Percentiles rank a stretch among this genome's conserved stretches.
phyloP scores from a whole-genome alignment of 2,888 invertebrate genomes.

The Morinoia aosen region DNA sequence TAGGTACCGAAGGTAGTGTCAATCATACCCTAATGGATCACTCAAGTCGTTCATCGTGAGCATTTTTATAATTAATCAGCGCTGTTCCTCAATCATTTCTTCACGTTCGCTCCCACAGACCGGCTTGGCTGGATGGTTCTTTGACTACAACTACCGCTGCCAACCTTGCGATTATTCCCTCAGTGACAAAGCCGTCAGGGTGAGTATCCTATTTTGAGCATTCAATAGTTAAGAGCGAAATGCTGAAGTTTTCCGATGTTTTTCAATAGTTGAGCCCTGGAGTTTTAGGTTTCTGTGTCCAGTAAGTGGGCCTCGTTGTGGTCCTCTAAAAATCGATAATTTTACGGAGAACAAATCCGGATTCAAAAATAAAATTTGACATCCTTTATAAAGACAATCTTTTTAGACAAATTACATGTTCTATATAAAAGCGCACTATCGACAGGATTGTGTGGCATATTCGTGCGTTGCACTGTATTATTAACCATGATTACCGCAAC shows the following conservation, averaged over 20 bases:
- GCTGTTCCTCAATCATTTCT: background rate
- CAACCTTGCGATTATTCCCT: slow-evolving; percentile 81
- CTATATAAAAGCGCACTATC: background rate
- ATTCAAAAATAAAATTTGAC: background rate
- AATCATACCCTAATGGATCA: background rate
- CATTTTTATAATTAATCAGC: background rate
- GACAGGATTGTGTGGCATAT: too few species aligned
- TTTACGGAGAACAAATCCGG: background rate
- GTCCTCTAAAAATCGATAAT: background rate
- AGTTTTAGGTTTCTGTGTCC: background rate
- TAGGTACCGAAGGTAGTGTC: too few species aligned
- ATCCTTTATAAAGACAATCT: background rate
- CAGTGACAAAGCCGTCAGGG: slow-evolving; percentile 77
- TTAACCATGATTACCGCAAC: too few species aligned
- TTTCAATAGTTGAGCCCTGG: background rate
- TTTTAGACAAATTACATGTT: background rate
- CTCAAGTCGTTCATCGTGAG: background rate
- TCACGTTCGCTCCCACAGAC: slow-evolving; percentile 78
- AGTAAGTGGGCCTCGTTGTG: background rate
- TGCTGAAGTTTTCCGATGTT: background rate
- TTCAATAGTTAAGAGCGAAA: background rate
- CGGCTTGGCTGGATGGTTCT: slow-evolving; percentile 92
- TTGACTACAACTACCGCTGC: slow-evolving; percentile 91
- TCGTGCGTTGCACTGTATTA: too few species aligned
- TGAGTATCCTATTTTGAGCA: slow-evolving; percentile 74